phyloP scores from a whole-genome alignment of 2,113 vertebrate species.

The Leucopsar rothschildi region DNA sequence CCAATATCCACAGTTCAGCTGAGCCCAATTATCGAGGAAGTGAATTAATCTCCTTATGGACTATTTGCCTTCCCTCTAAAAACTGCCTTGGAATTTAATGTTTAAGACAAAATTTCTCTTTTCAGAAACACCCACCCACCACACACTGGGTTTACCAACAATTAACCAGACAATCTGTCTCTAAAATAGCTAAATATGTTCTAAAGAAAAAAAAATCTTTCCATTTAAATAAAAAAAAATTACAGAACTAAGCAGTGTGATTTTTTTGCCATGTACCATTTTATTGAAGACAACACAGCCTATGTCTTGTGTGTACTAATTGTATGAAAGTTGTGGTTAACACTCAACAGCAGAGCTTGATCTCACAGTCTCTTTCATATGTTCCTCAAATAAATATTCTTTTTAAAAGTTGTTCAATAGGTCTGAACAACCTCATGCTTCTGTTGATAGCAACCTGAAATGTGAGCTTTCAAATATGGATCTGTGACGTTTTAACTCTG shows the following conservation, averaged over 20 bases:
- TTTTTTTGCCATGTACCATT: not conserved
- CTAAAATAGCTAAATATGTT: not conserved
- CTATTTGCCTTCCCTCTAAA: not conserved
- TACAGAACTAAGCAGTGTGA: not conserved
- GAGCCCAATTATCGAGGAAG: not conserved
- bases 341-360: not conserved
- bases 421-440: not conserved
- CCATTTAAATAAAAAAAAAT: not conserved
- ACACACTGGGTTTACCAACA: conserved; percentile 26
- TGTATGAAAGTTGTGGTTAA: not conserved
- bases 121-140: not conserved
- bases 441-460: not conserved
- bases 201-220: not conserved
- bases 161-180: conserved; percentile 2
- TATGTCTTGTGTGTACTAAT: not conserved
- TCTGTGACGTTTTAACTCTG: not conserved
- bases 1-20: not conserved
- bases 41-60: not conserved
- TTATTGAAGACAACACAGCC: not conserved
- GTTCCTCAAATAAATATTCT: not conserved
- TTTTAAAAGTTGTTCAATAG: not conserved
- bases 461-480: not conserved
- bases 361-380: not conserved
- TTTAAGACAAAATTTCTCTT: not conserved
- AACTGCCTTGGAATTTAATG: not conserved